Evolutionary conservation across 2,113 vertebrate species (phyloP), one percentile per base, ranked within the genome.

Genomic region (Gasterosteus nipponicus): DNA sequence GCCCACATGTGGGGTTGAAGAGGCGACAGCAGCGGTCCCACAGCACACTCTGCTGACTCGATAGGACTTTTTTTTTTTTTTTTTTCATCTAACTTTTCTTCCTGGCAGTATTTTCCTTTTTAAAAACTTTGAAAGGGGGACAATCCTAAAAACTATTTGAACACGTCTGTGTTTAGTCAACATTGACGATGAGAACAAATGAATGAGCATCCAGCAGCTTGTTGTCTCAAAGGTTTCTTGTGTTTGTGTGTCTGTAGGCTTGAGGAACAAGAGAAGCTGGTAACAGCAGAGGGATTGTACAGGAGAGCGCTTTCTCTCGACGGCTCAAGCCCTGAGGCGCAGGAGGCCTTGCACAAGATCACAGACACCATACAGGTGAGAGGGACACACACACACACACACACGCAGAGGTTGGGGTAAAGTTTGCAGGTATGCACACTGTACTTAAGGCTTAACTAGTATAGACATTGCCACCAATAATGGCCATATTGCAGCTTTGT

Each of bases 361-460:
- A 96, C 91, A 78, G 92, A 95, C 68, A 95, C 94, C 2, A 98
- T 99, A 93, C 97, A 99, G 98, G 98, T 98, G 96, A 97, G 98
- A 1, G 41, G 68, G 74, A 41, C 38, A 56, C 22, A 44, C 16
- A 22, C 18, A 71, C 44, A 38, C 11, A 59, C 10, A 22, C 18
- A 71, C 44, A 38, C 11, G 46, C 10, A 42, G 0, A 44, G 15
- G 9, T 38, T 63, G 19, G 5, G 12, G 18, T 3, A 38, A 63
- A 11, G 0, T 61, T 38, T 2, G 1, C 29, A 15, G 14, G 2
- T n/a, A 12, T 47, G n/a, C n/a, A 46, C 5, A 22, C 15, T 60
- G 31, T 22, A 33, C 44, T 44, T 67, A 15, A 54, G 58, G n/a
- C 22, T 49, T 56, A 62, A 53, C 26, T 29, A 64, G 64, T 41